Evolutionary conservation across 2,797 vertebrate species (phyloP).

Genomic region (Vespertilio murinus): DNA sequence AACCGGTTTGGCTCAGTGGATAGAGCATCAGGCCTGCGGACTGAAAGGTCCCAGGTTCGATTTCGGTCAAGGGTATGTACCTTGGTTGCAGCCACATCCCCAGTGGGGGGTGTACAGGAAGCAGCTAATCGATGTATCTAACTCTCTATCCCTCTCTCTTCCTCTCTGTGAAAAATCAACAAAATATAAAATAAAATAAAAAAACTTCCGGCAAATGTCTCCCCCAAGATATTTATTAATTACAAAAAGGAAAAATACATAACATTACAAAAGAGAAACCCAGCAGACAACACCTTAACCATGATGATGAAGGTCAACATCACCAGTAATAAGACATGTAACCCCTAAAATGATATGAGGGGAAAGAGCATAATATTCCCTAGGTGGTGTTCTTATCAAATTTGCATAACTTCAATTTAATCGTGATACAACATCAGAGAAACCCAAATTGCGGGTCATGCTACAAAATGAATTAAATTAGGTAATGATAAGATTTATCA

Average conservation of each 20-base stretch:
- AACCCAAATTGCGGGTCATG: background rate
- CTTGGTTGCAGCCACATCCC: too few species aligned
- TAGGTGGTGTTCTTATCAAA: background rate
- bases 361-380: background rate
- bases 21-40: too few species aligned
- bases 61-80: too few species aligned
- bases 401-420: background rate
- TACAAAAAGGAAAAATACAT: background rate
- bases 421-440: background rate
- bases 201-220: background rate
- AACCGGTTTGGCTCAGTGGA: too few species aligned
- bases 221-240: background rate
- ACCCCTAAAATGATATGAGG: background rate
- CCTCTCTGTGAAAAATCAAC: too few species aligned
- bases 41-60: too few species aligned
- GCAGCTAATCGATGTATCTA: too few species aligned
- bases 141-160: too few species aligned
- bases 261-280: background rate
- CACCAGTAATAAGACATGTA: background rate
- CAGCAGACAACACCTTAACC: background rate
- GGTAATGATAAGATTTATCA: background rate
- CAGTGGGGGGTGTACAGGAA: too few species aligned
- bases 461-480: slow-evolving; percentile 1
- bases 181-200: too few species aligned
- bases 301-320: background rate